phyloP scores from a whole-genome alignment of 2,888 invertebrate genomes.

The Pyrochroa serraticornis region DNA sequence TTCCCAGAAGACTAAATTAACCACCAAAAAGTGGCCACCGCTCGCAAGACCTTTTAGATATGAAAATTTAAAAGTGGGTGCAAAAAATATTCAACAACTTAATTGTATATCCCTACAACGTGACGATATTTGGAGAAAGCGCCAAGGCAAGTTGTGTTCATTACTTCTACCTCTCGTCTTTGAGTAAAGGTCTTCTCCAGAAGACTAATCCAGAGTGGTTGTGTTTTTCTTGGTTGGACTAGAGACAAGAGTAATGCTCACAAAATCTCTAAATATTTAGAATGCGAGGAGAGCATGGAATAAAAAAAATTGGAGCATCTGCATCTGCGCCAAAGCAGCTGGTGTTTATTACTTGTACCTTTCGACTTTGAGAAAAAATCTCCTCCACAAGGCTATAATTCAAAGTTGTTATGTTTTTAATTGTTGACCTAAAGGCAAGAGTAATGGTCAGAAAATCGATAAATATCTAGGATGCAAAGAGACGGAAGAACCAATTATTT shows the following conservation, averaged over 20 bases:
- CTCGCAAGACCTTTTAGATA: too few relatives aligned
- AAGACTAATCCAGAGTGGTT: constrained; percentile 50
- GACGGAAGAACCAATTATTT: background rate
- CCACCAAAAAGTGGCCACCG: too few relatives aligned
- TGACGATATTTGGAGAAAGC: constrained; percentile 63
- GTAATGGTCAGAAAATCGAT: too few relatives aligned
- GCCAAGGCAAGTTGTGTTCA: constrained; percentile 61
- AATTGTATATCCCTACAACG: constrained; percentile 62
- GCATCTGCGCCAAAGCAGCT: constrained; percentile 60
- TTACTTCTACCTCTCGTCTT: constrained; percentile 54
- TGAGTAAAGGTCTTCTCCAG: constrained; percentile 55
- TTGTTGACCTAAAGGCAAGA: too few relatives aligned
- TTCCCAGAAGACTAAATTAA: too few relatives aligned
- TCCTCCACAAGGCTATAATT: constrained; percentile 50
- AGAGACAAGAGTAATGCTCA: background rate
- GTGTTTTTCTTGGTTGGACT: constrained; percentile 34
- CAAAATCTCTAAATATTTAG: background rate
- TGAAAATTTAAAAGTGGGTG: constrained; percentile 62
- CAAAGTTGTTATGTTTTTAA: constrained; percentile 49
- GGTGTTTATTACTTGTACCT: constrained; percentile 61
- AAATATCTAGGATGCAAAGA: too few relatives aligned
- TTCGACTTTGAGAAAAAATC: constrained; percentile 57
- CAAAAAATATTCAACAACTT: constrained; percentile 60
- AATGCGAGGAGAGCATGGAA: background rate
- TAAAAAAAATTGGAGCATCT: background rate